Evolutionary conservation across 2,797 vertebrate genomes (phyloP).

Genomic region (Sebastes nivosus): DNA sequence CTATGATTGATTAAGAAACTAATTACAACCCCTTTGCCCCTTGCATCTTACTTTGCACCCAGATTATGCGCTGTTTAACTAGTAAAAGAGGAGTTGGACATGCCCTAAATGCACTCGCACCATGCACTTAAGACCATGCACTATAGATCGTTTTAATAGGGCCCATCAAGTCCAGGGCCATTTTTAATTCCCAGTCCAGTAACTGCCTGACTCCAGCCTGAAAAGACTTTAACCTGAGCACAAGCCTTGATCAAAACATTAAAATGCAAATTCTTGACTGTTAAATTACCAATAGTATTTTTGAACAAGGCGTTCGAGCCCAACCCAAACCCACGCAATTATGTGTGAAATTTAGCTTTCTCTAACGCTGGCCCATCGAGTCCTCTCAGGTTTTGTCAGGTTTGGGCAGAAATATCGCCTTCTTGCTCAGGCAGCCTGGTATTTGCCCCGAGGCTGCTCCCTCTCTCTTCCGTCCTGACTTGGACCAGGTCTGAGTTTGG

Average conservation of each 20-base stretch:
- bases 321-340: slow-evolving; percentile 11
- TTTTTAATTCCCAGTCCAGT: background rate
- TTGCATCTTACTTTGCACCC: too few relatives aligned
- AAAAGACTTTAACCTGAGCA: background rate
- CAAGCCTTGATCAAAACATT: background rate
- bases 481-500: slow-evolving; percentile 37
- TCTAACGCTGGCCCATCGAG: slow-evolving; percentile 9
- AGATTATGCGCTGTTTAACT: too few relatives aligned
- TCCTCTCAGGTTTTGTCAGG: slow-evolving; percentile 5
- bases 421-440: slow-evolving; percentile 33
- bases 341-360: slow-evolving; percentile 16
- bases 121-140: too few relatives aligned
- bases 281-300: slow-evolving; percentile 17
- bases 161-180: background rate
- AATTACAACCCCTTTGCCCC: too few relatives aligned
- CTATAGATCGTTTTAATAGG: too few relatives aligned
- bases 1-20: too few relatives aligned
- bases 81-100: too few relatives aligned
- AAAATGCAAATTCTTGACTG: background rate
- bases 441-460: slow-evolving; percentile 50
- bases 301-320: background rate
- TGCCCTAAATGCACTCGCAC: too few relatives aligned
- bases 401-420: slow-evolving; percentile 14
- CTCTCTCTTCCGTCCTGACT: slow-evolving; percentile 36
- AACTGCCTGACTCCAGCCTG: background rate